Conservation (phyloP, 1,140 invertebrate genomes). For the Drosophila rhopaloa region DNA sequence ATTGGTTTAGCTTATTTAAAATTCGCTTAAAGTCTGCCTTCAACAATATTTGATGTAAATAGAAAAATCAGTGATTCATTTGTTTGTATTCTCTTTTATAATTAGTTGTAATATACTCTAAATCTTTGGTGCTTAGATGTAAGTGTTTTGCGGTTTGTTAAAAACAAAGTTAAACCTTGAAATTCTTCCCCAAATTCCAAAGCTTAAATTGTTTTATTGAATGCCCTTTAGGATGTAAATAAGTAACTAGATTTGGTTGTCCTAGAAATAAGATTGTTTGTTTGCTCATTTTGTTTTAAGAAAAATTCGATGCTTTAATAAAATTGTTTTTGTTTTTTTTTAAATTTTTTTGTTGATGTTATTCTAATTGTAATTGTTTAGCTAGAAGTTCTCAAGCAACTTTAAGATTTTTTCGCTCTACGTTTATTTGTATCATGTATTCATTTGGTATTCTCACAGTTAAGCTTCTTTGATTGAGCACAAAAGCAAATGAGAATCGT, state of each 20-base stretch:
- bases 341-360: slow-evolving; percentile 12
- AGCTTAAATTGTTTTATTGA: slow-evolving; percentile 63
- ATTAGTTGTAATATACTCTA: slow-evolving; percentile 46
- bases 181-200: slow-evolving; percentile 85
- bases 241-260: slow-evolving; percentile 49
- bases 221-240: slow-evolving; percentile 45
- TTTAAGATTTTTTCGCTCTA: slow-evolving; percentile 41
- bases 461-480: slow-evolving; percentile 84
- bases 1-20: slow-evolving; percentile 69
- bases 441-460: slow-evolving; percentile 80
- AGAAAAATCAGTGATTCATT: slow-evolving; percentile 74
- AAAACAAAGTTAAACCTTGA: slow-evolving; percentile 74
- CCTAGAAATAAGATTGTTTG: slow-evolving; percentile 81
- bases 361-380: slow-evolving; percentile 48
- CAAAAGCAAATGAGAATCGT: slow-evolving; percentile 81
- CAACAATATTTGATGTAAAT: slow-evolving; percentile 76
- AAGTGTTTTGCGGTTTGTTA: slow-evolving; percentile 33
- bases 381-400: slow-evolving; percentile 47
- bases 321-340: slow-evolving; percentile 55
- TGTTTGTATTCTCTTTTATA: slow-evolving; percentile 47
- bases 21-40: slow-evolving; percentile 78
- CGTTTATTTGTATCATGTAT: slow-evolving; percentile 58
- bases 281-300: slow-evolving; percentile 65
- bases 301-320: slow-evolving; percentile 81
- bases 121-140: slow-evolving; percentile 52